Conservation (phyloP, 2,113 vertebrate genomes). For the Lycocorax pyrrhopterus region DNA sequence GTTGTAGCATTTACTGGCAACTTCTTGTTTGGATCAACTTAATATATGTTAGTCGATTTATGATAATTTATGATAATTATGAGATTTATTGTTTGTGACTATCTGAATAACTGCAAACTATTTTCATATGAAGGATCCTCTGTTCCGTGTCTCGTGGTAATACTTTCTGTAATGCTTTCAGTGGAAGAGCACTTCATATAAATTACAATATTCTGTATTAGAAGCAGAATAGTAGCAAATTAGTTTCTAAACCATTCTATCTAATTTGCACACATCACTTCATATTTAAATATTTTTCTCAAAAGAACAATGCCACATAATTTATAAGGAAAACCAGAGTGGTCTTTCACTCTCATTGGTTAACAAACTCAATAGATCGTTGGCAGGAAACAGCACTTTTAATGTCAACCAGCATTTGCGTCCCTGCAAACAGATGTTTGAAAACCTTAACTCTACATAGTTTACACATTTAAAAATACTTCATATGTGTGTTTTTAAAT, state of each 20-base stretch:
- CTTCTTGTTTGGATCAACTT: background rate
- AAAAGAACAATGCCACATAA: background rate
- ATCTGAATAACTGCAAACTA: background rate
- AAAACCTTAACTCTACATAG: background rate
- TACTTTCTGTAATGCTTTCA: background rate
- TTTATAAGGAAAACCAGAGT: background rate
- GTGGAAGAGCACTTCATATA: background rate
- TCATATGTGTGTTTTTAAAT: background rate
- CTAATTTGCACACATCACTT: background rate
- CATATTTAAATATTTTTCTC: constrained; percentile 25
- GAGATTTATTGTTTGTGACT: background rate
- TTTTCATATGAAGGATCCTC: background rate
- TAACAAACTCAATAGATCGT: background rate
- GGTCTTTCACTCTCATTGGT: background rate
- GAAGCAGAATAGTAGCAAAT: background rate
- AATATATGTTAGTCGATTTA: background rate
- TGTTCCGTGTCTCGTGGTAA: background rate
- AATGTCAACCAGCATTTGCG: background rate
- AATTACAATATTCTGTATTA: background rate
- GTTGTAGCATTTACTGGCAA: background rate
- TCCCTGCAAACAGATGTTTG: background rate
- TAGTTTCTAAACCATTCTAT: background rate
- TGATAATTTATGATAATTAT: background rate
- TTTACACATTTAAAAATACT: background rate
- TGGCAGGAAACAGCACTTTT: background rate